Evolutionary conservation across 2,113 vertebrate species (phyloP).

Genomic region (Alces alces): DNA sequence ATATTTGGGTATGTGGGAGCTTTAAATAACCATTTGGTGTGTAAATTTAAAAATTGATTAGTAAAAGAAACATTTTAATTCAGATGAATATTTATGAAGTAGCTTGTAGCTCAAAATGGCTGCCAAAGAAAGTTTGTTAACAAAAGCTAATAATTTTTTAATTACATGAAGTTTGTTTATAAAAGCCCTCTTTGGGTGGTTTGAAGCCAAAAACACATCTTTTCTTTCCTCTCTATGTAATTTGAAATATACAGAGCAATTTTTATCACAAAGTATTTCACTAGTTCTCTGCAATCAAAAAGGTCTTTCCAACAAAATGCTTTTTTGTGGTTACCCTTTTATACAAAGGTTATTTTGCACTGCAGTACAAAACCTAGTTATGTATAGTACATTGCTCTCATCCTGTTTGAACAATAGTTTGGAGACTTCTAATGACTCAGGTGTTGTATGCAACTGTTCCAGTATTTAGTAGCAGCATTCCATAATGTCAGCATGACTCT

Average conservation of each 20-base stretch:
- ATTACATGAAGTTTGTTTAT: background rate
- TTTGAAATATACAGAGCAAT: background rate
- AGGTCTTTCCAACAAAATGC: background rate
- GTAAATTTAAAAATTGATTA: background rate
- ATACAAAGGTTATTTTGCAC: background rate
- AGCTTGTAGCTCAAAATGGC: background rate
- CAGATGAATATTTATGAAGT: background rate
- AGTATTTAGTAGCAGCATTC: background rate
- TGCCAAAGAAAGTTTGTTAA: background rate
- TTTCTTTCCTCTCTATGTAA: background rate
- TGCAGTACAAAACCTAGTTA: background rate
- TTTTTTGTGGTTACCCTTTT: background rate
- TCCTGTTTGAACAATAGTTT: background rate
- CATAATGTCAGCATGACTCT: background rate
- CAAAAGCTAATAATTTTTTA: background rate
- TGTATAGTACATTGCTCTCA: background rate
- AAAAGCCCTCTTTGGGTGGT: background rate
- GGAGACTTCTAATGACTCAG: background rate
- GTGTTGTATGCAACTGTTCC: background rate
- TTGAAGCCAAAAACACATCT: background rate
- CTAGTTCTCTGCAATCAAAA: background rate
- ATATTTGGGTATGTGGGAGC: background rate
- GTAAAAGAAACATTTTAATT: background rate
- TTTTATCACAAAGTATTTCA: background rate
- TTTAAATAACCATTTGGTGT: background rate